Percentiles rank a stretch among this genome's conserved stretches.
phyloP scores from a whole-genome alignment of 2,797 vertebrate species.

The Silurus lanzhouensis region DNA sequence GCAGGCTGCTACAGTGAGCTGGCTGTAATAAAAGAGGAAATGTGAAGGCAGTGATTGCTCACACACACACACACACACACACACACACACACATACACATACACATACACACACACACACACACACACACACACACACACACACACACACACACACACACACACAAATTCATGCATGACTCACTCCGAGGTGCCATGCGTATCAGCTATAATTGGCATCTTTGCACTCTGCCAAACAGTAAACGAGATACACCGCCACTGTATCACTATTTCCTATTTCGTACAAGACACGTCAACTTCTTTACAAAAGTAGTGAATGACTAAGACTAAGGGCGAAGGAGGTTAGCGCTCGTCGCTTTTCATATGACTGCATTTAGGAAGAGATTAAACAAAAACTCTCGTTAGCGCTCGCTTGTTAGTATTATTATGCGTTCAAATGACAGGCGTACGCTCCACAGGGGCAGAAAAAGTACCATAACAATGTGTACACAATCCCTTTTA shows the following conservation, averaged over 20 bases:
- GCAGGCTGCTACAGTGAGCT: conserved; percentile 12
- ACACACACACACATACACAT: neutral
- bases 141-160: conserved; percentile 13
- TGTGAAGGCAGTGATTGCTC: conserved; percentile 14
- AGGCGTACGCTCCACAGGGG: neutral
- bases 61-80: neutral
- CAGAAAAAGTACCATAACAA: neutral
- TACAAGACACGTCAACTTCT: neutral
- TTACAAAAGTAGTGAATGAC: conserved; percentile 14
- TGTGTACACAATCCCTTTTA: neutral
- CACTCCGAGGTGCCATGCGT: neutral
- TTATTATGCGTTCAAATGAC: neutral
- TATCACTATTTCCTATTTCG: neutral
- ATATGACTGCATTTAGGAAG: neutral
- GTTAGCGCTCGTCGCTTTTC: neutral
- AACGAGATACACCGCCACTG: neutral
- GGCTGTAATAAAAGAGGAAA: conserved; percentile 26
- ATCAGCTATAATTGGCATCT: conserved; percentile 29
- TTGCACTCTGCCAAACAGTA: conserved; percentile 23
- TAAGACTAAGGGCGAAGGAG: neutral
- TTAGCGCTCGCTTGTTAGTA: conserved; percentile 3
- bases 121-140: neutral
- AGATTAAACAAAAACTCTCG: neutral
- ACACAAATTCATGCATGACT: conserved; percentile 14
- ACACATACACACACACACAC: conserved; percentile 8